phyloP scores from a whole-genome alignment of 2,113 vertebrate species.

The Psilopogon haemacephalus region DNA sequence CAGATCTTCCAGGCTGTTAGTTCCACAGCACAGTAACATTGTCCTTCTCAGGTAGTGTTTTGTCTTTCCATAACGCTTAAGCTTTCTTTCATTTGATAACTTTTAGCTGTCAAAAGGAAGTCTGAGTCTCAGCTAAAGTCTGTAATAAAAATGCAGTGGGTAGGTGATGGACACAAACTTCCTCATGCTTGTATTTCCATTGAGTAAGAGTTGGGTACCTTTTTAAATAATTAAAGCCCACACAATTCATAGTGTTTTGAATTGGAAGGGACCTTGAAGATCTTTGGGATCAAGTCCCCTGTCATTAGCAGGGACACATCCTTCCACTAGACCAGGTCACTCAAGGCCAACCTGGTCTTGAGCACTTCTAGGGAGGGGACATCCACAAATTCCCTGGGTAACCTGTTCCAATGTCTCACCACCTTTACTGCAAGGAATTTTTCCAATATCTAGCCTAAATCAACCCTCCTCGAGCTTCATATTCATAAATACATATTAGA shows the following conservation, averaged over 20 bases:
- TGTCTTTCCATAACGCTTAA: neutral
- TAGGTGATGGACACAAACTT: neutral
- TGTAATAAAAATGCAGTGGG: neutral
- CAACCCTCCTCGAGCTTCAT: too few relatives aligned
- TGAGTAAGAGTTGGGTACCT: neutral
- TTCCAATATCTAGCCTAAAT: too few relatives aligned
- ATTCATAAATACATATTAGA: neutral
- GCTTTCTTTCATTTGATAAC: neutral
- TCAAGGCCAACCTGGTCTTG: too few relatives aligned
- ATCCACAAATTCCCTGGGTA: too few relatives aligned
- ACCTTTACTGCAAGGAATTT: too few relatives aligned
- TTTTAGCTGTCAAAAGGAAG: neutral
- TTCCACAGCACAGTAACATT: neutral
- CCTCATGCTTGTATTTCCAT: neutral
- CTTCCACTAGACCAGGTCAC: too few relatives aligned
- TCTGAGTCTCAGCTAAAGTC: neutral
- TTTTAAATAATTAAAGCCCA: neutral
- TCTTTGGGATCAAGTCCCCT: too few relatives aligned
- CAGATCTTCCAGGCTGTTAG: neutral
- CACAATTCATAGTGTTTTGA: neutral
- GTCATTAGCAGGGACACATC: too few relatives aligned
- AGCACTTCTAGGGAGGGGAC: too few relatives aligned
- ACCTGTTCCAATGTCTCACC: too few relatives aligned
- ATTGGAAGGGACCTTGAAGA: too few relatives aligned
- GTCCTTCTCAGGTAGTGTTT: neutral